Evolutionary conservation across 2,888 invertebrate species (phyloP).

Genomic region (Ceriagrion tenellum): DNA sequence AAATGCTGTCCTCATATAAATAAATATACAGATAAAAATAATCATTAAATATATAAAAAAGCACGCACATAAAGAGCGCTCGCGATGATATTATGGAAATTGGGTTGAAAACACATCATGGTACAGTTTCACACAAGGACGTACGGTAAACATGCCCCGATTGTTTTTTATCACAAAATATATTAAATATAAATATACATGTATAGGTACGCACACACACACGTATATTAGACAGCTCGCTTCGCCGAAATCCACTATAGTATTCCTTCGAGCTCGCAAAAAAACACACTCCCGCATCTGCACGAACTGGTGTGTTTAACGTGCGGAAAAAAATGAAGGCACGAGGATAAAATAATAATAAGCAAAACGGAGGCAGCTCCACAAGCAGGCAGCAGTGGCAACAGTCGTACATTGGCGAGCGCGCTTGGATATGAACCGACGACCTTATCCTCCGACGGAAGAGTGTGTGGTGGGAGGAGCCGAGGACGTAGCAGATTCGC

Average conservation of each 20-base stretch:
- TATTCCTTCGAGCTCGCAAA: background rate
- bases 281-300: conserved; percentile 30
- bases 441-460: background rate
- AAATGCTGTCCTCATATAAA: background rate
- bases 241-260: background rate
- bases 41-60: background rate
- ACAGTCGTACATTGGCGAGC: conserved; percentile 13
- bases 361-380: background rate
- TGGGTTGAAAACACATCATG: background rate
- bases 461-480: background rate
- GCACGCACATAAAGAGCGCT: background rate
- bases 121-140: background rate
- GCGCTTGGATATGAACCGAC: conserved; percentile 43
- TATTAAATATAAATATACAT: background rate
- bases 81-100: background rate
- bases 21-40: too few species aligned
- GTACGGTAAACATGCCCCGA: background rate
- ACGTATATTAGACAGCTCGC: background rate
- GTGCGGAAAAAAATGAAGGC: background rate
- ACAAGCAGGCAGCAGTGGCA: background rate
- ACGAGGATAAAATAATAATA: background rate
- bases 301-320: background rate
- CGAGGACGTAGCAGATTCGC: background rate
- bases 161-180: background rate
- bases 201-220: too few species aligned